phyloP scores from a whole-genome alignment of 35 echinoderm and acorn worm species.

The Lytechinus pictus region DNA sequence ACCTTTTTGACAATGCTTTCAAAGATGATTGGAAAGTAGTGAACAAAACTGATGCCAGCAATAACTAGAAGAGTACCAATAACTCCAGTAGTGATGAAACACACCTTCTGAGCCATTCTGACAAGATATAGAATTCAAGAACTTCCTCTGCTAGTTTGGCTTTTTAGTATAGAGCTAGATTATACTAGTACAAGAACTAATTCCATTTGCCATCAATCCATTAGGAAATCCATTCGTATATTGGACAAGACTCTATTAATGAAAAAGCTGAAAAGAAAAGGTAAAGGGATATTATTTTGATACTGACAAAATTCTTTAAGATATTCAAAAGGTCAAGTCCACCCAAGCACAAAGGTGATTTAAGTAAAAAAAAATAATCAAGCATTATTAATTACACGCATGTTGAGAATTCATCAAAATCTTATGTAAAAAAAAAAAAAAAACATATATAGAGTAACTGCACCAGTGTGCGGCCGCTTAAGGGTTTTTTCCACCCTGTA shows the following conservation, averaged over 20 bases:
- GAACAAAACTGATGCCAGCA: not conserved
- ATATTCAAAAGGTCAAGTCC: too few relatives aligned
- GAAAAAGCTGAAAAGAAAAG: not conserved
- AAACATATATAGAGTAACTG: too few relatives aligned
- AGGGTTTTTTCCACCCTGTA: too few relatives aligned
- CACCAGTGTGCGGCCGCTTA: too few relatives aligned
- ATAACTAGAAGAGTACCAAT: not conserved
- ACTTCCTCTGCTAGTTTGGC: not conserved
- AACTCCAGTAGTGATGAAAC: constrained; percentile 34
- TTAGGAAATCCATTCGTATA: not conserved
- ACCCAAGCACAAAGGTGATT: too few relatives aligned
- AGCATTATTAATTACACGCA: too few relatives aligned
- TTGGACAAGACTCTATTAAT: not conserved
- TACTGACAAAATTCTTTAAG: too few relatives aligned
- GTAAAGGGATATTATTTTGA: too few relatives aligned
- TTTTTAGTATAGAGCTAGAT: not conserved
- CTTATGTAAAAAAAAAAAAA: too few relatives aligned
- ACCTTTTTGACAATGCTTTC: constrained; percentile 42
- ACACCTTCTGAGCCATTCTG: not conserved
- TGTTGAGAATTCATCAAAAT: too few relatives aligned
- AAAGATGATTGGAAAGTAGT: constrained; percentile 49
- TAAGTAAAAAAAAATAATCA: too few relatives aligned
- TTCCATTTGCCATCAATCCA: not conserved
- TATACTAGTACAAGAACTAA: not conserved
- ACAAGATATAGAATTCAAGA: not conserved